Percentiles rank a stretch among this genome's conserved stretches.
Evolutionary conservation across 64 coral and sea anemone species (phyloP).

Genomic region (Acropora yongei): DNA sequence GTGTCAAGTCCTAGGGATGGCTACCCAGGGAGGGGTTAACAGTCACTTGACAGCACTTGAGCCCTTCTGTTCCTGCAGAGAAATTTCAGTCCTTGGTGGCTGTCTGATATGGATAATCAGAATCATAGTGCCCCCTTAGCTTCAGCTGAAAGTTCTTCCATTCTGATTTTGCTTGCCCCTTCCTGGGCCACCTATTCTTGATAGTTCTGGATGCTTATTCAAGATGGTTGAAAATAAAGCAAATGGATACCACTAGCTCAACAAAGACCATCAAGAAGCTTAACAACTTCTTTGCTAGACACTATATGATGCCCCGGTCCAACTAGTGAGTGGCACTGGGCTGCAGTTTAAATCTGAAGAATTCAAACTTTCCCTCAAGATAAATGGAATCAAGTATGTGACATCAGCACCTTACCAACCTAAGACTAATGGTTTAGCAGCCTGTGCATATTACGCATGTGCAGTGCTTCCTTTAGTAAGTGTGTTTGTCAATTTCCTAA

Average conservation of each 20-base stretch:
- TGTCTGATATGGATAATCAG: conserved; percentile 43
- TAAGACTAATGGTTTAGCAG: conserved; percentile 12
- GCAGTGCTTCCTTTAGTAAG: no score
- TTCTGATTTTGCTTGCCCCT: conserved; percentile 34
- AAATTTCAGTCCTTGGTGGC: conserved; percentile 39
- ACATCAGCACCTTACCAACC: conserved; percentile 34
- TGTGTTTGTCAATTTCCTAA: no score
- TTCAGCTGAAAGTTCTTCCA: not conserved
- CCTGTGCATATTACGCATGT: no score
- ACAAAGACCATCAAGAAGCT: conserved; percentile 50
- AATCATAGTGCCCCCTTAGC: conserved; percentile 20
- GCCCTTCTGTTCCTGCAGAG: not conserved
- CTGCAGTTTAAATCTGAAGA: conserved; percentile 14
- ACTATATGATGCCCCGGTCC: conserved; percentile 9
- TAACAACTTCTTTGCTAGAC: not conserved
- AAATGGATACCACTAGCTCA: conserved; percentile 2
- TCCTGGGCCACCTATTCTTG: not conserved
- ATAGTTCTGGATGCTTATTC: conserved; percentile 26
- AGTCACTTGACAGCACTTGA: conserved; percentile 2
- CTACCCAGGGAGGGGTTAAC: conserved; percentile 5
- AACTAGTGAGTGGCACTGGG: conserved; percentile 9
- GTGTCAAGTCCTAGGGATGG: conserved; percentile 19
- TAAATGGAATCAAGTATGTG: conserved; percentile 4
- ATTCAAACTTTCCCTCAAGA: conserved; percentile 20
- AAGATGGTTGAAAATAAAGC: conserved; percentile 41